phyloP scores from a whole-genome alignment of 1,140 invertebrate genomes.

The Drosophila jambulina region DNA sequence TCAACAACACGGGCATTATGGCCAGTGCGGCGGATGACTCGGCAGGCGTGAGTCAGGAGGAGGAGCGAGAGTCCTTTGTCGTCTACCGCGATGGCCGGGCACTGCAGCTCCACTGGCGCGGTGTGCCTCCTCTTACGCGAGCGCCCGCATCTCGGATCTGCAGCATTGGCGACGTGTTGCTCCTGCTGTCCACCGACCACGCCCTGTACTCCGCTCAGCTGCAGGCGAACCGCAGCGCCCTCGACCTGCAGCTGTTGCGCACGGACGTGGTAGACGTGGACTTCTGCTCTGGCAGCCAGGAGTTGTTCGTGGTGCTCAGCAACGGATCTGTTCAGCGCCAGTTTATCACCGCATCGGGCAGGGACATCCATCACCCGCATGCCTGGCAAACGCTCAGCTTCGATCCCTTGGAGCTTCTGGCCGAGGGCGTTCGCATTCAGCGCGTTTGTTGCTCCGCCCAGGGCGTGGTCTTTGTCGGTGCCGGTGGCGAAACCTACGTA shows the following conservation, averaged over 20 bases:
- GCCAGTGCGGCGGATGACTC: slow-evolving; percentile 32
- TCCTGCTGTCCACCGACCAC: slow-evolving; percentile 73
- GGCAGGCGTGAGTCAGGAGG: slow-evolving; percentile 11
- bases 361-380: slow-evolving; percentile 18
- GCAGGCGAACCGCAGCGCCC: not conserved
- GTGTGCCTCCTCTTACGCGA: slow-evolving; percentile 59
- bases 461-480: slow-evolving; percentile 72
- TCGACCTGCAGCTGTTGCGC: slow-evolving; percentile 55
- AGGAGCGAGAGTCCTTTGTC: slow-evolving; percentile 50
- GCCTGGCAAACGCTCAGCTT: slow-evolving; percentile 70
- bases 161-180: slow-evolving; percentile 18
- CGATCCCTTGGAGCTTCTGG: slow-evolving; percentile 74
- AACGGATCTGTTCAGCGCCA: slow-evolving; percentile 65
- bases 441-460: slow-evolving; percentile 71
- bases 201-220: slow-evolving; percentile 52
- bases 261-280: slow-evolving; percentile 69
- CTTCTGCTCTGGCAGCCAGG: slow-evolving; percentile 55
- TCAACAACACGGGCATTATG: slow-evolving; percentile 43
- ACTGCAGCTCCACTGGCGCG: slow-evolving; percentile 64
- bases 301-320: slow-evolving; percentile 64
- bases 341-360: slow-evolving; percentile 10
- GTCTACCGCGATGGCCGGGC: slow-evolving; percentile 51
- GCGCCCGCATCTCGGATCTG: slow-evolving; percentile 62
- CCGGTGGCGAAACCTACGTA: slow-evolving; percentile 64
- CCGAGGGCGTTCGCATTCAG: slow-evolving; percentile 69